Percentiles rank a stretch among this genome's conserved stretches.
phyloP scores from a whole-genome alignment of 2,797 vertebrate species.

The Aldrovandia affinis region DNA sequence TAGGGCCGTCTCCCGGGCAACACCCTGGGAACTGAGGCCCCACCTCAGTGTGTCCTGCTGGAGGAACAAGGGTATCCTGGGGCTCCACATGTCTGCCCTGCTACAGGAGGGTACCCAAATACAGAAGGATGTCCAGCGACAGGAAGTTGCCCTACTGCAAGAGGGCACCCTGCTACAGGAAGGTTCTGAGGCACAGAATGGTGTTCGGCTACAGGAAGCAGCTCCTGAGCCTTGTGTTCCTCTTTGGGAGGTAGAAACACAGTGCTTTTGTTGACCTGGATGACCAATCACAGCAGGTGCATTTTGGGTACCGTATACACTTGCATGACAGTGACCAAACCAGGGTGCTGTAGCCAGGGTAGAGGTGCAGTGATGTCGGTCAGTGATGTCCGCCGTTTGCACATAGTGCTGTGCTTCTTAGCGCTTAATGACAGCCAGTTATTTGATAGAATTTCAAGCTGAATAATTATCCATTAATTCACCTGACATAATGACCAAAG shows the following conservation, averaged over 20 bases:
- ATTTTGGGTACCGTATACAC: background rate
- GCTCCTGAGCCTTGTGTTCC: background rate
- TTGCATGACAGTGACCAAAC: background rate
- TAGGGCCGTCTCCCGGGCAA: slow-evolving; percentile 44
- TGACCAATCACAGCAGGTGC: too few relatives aligned
- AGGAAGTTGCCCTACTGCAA: too few relatives aligned
- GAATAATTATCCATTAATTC: too few relatives aligned
- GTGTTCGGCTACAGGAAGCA: background rate
- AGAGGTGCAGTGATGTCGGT: background rate
- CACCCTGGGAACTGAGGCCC: slow-evolving; percentile 61
- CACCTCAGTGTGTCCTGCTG: background rate
- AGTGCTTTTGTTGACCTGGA: too few relatives aligned
- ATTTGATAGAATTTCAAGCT: too few relatives aligned
- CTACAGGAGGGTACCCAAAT: background rate
- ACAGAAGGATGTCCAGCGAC: background rate
- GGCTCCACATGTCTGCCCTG: background rate
- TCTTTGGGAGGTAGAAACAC: background rate
- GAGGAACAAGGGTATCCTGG: background rate
- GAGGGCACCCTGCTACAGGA: background rate
- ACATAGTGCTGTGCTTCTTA: background rate
- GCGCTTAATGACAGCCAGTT: background rate
- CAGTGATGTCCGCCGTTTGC: too few relatives aligned
- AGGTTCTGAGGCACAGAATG: background rate
- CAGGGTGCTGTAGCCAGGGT: background rate
- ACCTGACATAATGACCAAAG: too few relatives aligned